Base-by-base conservation (phyloP, 1,140 invertebrate genomes). In the Cyphomyrmex costatus region DNA sequence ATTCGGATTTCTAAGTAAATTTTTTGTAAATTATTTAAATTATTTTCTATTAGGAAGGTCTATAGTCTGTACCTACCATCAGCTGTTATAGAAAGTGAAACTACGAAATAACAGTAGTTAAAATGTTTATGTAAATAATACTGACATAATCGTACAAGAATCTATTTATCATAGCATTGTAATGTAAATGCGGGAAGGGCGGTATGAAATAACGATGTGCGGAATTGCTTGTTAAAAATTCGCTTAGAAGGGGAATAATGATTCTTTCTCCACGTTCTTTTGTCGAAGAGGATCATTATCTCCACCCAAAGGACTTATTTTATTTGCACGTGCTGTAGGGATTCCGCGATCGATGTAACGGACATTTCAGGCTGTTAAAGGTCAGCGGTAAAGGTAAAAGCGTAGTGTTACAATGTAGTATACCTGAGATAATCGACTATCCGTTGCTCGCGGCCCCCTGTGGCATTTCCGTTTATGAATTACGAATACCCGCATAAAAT, bases 371-470 rank as follows among this genome's bases (percentile, higher is more conserved):
- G 16, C 77, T 77, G 61, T 70, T 49, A 89, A 89, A 89, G 88
- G 88, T 89, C 88, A 89, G 16, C 84, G 71, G 60, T 78, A 82
- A 86, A 89, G 61, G 53, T 70, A 86, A 77, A 73, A 60, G 49
- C 58, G 42, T 71, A 58, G 42, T 3, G n/a, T 78, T 79, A 85
- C 33, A 65, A 58, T 65, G 24, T 24, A 56, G 16, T 49, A 27
- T 78, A 46, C 14, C 42, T 24, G 19, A 73, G 58, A 24, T 76
- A 77, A 85, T 89, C 60, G 76, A 74, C 56, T 74, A 33, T 8
- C 21, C 21, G 77, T 49, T n/a, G 65, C 78, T 66, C 33, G 51
- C 30, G 30, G 21, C 21, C 27, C 46, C 85, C 46, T 58, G 21
- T 87, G 88, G 61, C 61, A 87, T 89, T 90, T 87, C 36, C 70